phyloP scores from a whole-genome alignment of 2,113 vertebrate genomes.

The Mystacornis crossleyi region DNA sequence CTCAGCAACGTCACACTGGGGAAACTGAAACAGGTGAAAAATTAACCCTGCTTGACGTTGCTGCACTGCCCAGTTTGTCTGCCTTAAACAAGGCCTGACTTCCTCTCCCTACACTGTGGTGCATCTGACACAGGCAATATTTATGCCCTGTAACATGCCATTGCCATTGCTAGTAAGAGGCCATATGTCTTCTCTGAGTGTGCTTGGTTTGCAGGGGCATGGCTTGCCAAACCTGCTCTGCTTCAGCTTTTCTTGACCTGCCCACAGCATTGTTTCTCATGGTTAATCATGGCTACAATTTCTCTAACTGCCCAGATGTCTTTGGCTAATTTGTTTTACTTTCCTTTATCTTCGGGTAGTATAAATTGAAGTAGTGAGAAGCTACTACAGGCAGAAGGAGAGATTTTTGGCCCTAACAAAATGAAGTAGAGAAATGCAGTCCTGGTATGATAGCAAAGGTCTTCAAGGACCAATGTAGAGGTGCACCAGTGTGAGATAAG shows the following conservation, averaged over 20 bases:
- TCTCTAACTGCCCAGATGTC: not conserved
- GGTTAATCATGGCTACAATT: not conserved
- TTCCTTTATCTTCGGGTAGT: not conserved
- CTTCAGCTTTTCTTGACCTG: not conserved
- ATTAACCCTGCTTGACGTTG: not conserved
- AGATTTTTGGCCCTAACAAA: not conserved
- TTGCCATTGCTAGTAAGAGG: not conserved
- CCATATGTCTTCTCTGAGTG: not conserved
- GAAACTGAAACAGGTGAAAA: not conserved
- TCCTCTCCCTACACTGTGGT: not conserved
- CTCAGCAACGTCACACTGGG: not conserved
- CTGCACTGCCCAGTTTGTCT: not conserved
- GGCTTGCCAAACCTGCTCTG: not conserved
- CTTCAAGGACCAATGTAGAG: not conserved
- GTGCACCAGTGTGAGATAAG: fast-evolving
- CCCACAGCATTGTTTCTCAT: not conserved
- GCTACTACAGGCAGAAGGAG: not conserved
- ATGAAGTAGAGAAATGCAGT: not conserved
- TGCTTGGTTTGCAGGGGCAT: not conserved
- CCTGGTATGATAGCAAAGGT: not conserved
- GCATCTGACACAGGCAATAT: not conserved
- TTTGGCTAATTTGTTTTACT: not conserved
- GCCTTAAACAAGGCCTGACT: not conserved
- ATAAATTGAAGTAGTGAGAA: not conserved
- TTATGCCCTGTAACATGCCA: not conserved